Conservation (phyloP, 2,113 vertebrate genomes). For the mouse (Mus musculus) region DNA sequence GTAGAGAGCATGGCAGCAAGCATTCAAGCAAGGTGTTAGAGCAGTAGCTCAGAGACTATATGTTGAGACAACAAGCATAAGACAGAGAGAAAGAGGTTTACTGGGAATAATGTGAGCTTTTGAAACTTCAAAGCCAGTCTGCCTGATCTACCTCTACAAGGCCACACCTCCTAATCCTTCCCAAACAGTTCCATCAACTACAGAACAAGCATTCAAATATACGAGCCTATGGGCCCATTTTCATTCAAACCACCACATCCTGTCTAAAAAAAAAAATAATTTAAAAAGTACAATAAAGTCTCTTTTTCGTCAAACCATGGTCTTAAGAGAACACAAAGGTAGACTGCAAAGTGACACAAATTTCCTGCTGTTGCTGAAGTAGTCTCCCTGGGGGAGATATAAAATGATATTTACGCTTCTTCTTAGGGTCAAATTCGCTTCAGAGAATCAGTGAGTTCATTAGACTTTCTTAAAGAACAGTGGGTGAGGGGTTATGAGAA, state of each 20-base stretch:
- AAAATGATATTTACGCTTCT: background rate
- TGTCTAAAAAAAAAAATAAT: background rate
- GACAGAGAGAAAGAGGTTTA: background rate
- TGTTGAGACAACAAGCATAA: background rate
- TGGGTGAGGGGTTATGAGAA: background rate
- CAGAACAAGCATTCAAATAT: background rate
- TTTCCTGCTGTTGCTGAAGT: background rate
- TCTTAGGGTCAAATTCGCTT: background rate
- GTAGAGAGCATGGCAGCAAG: background rate
- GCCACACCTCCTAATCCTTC: background rate
- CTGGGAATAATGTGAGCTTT: too few relatives aligned
- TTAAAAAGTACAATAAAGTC: background rate
- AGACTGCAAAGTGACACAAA: background rate
- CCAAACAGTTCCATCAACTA: background rate
- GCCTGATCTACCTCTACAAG: background rate
- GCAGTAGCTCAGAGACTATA: background rate
- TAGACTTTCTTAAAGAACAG: background rate
- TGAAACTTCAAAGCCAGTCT: background rate
- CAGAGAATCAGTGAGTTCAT: background rate
- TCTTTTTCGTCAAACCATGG: background rate
- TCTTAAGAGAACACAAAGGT: background rate
- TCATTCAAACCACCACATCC: background rate
- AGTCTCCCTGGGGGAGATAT: background rate
- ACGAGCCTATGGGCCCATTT: background rate
- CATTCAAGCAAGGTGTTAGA: background rate